Evolutionary conservation across 1,140 invertebrate species (phyloP).

Genomic region (Drosophila arizonae): DNA sequence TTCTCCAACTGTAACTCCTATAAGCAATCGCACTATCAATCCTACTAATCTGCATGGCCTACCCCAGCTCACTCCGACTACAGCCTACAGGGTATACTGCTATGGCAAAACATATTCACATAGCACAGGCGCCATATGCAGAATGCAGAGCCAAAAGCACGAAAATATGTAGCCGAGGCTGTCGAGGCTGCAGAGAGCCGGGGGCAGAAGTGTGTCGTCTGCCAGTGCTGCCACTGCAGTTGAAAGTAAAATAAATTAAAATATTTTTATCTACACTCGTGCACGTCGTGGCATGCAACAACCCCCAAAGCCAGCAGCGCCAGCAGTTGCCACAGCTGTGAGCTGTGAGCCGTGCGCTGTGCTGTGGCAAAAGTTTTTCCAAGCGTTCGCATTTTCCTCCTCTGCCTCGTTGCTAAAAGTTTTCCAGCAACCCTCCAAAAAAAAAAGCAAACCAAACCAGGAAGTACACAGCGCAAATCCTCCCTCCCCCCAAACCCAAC

Average conservation of each 20-base stretch:
- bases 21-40: neutral
- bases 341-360: too few species aligned
- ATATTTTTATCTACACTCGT: conserved; percentile 80
- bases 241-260: conserved; percentile 80
- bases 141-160: conserved; percentile 25
- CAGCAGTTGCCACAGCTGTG: conserved; percentile 19
- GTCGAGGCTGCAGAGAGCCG: neutral
- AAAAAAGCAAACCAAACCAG: too few species aligned
- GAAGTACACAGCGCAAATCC: too few species aligned
- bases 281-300: conserved; percentile 67
- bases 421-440: conserved; percentile 42
- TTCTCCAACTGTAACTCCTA: neutral
- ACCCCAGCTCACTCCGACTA: neutral
- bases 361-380: conserved; percentile 70
- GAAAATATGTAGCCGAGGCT: conserved; percentile 3
- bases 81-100: conserved; percentile 20
- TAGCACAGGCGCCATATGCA: conserved; percentile 45
- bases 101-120: conserved; percentile 7
- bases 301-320: conserved; percentile 10
- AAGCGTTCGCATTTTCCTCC: conserved; percentile 54
- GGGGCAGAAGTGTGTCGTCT: neutral
- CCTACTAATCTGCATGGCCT: neutral
- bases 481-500: neutral
- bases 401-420: conserved; percentile 38
- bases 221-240: conserved; percentile 44